These are phyloP conservation scores for Pituophis catenifer DNA, from an alignment of 2,113 vertebrate genomes.

Conservation along the genomic window DNA sequence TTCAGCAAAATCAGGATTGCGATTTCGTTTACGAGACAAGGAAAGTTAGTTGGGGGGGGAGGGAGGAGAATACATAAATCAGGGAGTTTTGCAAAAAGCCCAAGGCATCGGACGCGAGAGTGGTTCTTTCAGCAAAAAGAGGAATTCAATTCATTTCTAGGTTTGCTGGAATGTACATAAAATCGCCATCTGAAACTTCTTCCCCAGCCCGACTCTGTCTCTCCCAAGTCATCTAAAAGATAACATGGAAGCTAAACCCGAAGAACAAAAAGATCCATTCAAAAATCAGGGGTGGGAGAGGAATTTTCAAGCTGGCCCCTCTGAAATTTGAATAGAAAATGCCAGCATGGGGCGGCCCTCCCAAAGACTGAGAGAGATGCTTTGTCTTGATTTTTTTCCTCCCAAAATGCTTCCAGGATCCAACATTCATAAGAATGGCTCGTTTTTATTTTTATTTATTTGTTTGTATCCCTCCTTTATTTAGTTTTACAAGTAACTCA, in stretches of 20 bases:
- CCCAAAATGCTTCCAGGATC: neutral
- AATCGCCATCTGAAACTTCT: neutral
- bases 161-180: neutral
- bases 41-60: no score
- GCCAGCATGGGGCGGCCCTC: neutral
- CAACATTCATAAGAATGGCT: neutral
- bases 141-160: neutral
- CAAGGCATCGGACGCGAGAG: neutral
- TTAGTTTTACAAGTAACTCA: neutral
- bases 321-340: neutral
- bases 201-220: neutral
- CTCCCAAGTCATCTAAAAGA: neutral
- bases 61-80: neutral
- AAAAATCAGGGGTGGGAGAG: neutral
- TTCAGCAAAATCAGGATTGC: neutral
- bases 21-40: neutral
- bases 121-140: neutral
- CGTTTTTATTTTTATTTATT: neutral
- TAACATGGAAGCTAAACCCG: no score
- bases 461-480: neutral
- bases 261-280: neutral
- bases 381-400: neutral
- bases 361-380: neutral
- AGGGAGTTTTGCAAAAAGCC: neutral
- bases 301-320: neutral